These are phyloP conservation scores for Phrynocephalus vlangalii DNA, from an alignment of 2,797 vertebrate species.

Conservation along the genomic window DNA sequence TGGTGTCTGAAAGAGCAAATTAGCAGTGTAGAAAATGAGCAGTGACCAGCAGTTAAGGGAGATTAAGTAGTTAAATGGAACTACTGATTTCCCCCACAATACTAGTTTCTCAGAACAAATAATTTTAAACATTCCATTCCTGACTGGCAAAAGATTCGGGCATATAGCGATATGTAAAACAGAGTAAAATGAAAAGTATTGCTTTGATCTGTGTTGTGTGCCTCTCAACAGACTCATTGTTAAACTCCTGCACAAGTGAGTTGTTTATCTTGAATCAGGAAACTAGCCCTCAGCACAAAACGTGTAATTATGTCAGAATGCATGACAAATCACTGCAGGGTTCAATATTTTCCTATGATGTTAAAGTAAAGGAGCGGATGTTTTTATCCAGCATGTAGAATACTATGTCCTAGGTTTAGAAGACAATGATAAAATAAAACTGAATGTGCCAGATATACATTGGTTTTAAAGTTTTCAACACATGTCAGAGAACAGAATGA, in stretches of 20 bases:
- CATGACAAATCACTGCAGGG: constrained; percentile 55
- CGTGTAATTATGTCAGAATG: constrained; percentile 55
- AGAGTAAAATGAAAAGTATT: neutral
- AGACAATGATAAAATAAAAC: constrained; percentile 48
- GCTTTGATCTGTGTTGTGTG: neutral
- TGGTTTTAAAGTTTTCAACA: constrained; percentile 46
- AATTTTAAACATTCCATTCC: neutral
- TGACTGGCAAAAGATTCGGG: neutral
- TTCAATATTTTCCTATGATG: constrained; percentile 60
- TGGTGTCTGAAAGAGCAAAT: neutral
- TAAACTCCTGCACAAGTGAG: constrained; percentile 36
- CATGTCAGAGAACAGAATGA: constrained; percentile 24
- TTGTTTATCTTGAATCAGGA: constrained; percentile 71
- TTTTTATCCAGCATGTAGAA: constrained; percentile 67
- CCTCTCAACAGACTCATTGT: constrained; percentile 14
- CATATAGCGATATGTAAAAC: neutral
- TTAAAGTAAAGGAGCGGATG: constrained; percentile 65
- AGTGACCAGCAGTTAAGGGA: neutral
- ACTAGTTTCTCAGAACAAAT: neutral
- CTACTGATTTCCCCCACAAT: neutral
- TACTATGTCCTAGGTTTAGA: constrained; percentile 52
- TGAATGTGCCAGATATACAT: constrained; percentile 51
- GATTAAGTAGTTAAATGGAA: too few species aligned
- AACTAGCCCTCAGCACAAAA: constrained; percentile 62
- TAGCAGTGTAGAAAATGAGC: neutral